phyloP scores from a whole-genome alignment of 2,797 vertebrate genomes.

The Rousettus madagascariensis region DNA sequence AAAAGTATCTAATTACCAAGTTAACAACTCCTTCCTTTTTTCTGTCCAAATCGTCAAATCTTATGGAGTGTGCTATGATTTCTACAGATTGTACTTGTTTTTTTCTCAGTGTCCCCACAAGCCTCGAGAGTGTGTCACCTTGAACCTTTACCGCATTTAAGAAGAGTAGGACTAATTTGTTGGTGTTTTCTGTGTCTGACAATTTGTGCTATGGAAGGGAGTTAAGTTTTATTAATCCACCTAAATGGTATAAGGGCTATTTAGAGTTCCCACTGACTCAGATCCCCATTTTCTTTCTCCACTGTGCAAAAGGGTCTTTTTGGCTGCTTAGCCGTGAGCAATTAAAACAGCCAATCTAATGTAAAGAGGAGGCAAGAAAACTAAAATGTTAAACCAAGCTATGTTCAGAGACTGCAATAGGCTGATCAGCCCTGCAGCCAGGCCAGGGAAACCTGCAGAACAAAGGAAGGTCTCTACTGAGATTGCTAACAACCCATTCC shows the following conservation, averaged over 20 bases:
- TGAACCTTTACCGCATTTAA: conserved; percentile 30
- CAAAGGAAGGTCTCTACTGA: too few species aligned
- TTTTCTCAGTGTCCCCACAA: background rate
- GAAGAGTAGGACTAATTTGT: conserved; percentile 14
- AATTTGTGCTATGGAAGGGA: conserved; percentile 38
- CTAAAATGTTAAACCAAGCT: too few species aligned
- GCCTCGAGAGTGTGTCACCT: conserved; percentile 38
- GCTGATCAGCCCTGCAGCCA: too few species aligned
- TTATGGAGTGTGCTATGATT: conserved; percentile 20
- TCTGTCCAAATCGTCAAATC: background rate
- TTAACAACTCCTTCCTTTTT: conserved; percentile 54
- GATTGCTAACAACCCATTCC: too few species aligned
- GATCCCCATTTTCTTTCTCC: conserved; percentile 23
- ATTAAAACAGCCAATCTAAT: background rate
- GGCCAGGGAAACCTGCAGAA: too few species aligned
- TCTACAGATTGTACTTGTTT: conserved; percentile 22
- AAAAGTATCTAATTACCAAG: background rate
- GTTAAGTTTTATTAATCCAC: conserved; percentile 53
- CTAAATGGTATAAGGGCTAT: conserved; percentile 3
- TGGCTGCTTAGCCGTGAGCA: conserved; percentile 22
- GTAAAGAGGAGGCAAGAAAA: too few species aligned
- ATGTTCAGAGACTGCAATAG: too few species aligned
- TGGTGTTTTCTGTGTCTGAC: conserved; percentile 36
- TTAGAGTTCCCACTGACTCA: background rate
- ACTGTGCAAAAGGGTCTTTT: background rate